Base-by-base conservation (phyloP, 2,113 vertebrate genomes). In the Dromiciops gliroides region DNA sequence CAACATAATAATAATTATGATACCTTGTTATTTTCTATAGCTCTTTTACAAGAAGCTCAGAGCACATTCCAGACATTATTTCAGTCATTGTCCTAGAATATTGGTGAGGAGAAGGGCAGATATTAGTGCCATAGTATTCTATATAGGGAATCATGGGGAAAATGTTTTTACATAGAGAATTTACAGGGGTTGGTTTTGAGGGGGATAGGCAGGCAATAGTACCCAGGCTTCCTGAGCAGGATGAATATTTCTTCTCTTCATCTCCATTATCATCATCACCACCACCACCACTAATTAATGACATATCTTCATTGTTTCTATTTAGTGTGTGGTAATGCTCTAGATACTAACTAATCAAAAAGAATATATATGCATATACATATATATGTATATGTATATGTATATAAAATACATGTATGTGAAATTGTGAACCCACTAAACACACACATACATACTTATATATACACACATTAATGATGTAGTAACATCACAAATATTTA, bases 1-100 rank as follows among this genome's bases (percentile, higher is more conserved):
- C 95, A 97, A 94, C 75, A 91, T 47, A 14, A 56, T 95, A 91
- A 94, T 91, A 94, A 94, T 93, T 51, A 96, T 89, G 89, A 93
- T n/a, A 93, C 51, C 94, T 3, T 51, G 96, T 93, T 97, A 88
- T 92, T 95, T 93, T 56, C 93, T 89, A 37, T 24, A 12, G 93
- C 89, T 91, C 90, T 93, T 93, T 95, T 94, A 92, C 89, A 51
- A 89, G 90, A 37, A 93, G 91, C 89, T 97, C 90, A 24, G 88
- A 67, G 49, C 6, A 49, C 22, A n/a, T 50, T 92, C 51, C 48
- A 23, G 51, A 90, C 90, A 51, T n/a, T 60, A 88, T 75, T 56
- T 92, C 52, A 44, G 91, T 24, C 93, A 96, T 95, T 95, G 24
- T 93, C 28, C 48, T 96, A 25, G 23, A 91, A 95, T 44, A n/a